phyloP scores from a whole-genome alignment of 1,140 invertebrate species.

The Micrasema minimum region DNA sequence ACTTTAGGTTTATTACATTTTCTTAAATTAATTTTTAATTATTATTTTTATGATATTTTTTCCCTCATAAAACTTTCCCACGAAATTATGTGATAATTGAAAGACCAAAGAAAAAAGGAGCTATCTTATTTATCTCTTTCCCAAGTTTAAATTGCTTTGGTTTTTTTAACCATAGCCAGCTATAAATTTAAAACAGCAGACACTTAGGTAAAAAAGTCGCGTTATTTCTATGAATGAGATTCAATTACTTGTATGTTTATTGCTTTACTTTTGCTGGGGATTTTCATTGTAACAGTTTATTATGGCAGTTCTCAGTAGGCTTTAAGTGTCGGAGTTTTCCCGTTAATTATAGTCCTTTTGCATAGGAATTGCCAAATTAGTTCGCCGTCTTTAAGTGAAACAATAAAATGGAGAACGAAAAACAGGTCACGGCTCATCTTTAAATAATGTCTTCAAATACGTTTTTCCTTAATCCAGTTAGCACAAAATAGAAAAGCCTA shows the following conservation, averaged over 20 bases:
- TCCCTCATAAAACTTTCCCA: neutral
- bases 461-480: conserved; percentile 15
- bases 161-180: neutral
- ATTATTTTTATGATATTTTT: neutral
- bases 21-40: too few relatives aligned
- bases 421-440: conserved; percentile 18
- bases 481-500: neutral
- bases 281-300: conserved; percentile 1
- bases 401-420: conserved; percentile 26
- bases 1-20: too few relatives aligned
- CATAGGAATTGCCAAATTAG: conserved; percentile 26
- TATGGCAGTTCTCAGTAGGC: neutral
- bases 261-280: conserved; percentile 5
- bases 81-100: neutral
- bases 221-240: neutral
- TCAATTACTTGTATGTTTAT: neutral
- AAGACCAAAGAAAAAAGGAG: neutral
- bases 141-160: neutral
- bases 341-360: conserved; percentile 26
- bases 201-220: neutral
- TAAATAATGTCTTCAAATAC: conserved; percentile 15
- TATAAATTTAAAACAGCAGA: neutral
- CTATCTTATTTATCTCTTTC: neutral
- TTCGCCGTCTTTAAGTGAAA: conserved; percentile 9
- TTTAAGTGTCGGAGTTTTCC: conserved; percentile 15